Percentiles rank a stretch among this genome's conserved stretches.
Conservation (phyloP, 2,888 invertebrate species). For the Ectemnius lituratus region DNA sequence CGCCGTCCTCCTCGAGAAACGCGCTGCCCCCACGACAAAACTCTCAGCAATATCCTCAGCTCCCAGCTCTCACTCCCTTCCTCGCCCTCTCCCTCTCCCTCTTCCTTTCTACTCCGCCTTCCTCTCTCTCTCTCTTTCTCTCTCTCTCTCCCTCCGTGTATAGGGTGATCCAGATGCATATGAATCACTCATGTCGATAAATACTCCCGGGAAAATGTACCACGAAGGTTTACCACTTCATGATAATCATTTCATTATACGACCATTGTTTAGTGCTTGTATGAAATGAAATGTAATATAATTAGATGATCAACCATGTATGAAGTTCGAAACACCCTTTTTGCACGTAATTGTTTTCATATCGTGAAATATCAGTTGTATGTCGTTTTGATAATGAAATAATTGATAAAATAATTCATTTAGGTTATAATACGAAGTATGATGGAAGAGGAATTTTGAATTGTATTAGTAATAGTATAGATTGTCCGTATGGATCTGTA, state of each 20-base stretch:
- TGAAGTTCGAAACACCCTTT: too few species aligned
- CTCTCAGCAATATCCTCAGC: slow-evolving; percentile 1
- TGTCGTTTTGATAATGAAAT: too few species aligned
- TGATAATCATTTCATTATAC: too few species aligned
- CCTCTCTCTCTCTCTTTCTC: not conserved
- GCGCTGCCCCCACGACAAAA: slow-evolving; percentile 35
- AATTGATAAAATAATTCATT: not conserved
- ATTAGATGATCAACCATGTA: too few species aligned
- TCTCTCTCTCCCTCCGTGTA: not conserved
- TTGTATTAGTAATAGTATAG: not conserved
- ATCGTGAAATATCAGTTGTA: too few species aligned
- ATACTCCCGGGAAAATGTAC: too few species aligned
- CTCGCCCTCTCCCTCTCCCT: not conserved
- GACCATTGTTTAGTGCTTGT: too few species aligned
- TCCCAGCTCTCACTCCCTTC: not conserved
- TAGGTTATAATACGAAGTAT: not conserved
- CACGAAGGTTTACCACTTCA: too few species aligned
- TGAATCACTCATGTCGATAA: too few species aligned
- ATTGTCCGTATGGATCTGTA: not conserved
- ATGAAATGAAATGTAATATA: too few species aligned
- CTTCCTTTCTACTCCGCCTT: not conserved
- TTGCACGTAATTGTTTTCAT: too few species aligned
- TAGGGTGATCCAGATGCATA: too few species aligned
- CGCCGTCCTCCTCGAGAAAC: slow-evolving; percentile 25
- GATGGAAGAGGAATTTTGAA: not conserved